These are phyloP conservation scores for Drosophila diplacantha DNA, from an alignment of 2,888 invertebrate genomes.

Conservation along the genomic window DNA sequence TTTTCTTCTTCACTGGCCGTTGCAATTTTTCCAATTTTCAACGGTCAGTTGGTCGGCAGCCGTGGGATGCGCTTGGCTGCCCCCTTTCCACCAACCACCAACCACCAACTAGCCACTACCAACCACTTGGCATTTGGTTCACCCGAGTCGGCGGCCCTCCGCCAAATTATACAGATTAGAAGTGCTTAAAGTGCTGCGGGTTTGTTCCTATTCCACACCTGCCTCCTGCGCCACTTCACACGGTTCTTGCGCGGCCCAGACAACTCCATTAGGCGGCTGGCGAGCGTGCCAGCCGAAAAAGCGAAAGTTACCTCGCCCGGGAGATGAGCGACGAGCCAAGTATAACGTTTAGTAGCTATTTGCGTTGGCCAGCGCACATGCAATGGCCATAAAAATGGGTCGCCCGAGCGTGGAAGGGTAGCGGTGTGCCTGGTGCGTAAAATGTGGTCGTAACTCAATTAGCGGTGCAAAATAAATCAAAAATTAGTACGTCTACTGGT, in stretches of 20 bases:
- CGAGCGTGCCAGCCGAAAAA: slow-evolving; percentile 48
- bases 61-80: slow-evolving; percentile 56
- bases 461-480: slow-evolving; percentile 10
- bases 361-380: slow-evolving; percentile 27
- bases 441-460: slow-evolving; percentile 12
- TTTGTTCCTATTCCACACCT: slow-evolving; percentile 59
- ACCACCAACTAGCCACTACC: slow-evolving; percentile 17
- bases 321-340: slow-evolving; percentile 22
- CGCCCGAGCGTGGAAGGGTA: slow-evolving; percentile 32
- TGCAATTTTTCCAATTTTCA: slow-evolving; percentile 72
- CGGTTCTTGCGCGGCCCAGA: slow-evolving; percentile 40
- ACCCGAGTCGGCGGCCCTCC: slow-evolving; percentile 37
- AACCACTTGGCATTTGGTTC: slow-evolving; percentile 25
- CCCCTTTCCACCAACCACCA: slow-evolving; percentile 26
- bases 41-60: slow-evolving; percentile 70
- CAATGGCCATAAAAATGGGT: slow-evolving; percentile 47
- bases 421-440: slow-evolving; percentile 19
- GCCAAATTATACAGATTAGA: slow-evolving; percentile 67
- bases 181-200: slow-evolving; percentile 52
- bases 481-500: slow-evolving; percentile 2
- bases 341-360: slow-evolving; percentile 45
- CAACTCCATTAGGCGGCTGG: slow-evolving; percentile 49
- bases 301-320: slow-evolving; percentile 58
- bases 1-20: slow-evolving; percentile 74
- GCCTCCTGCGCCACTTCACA: slow-evolving; percentile 42